These are phyloP conservation scores for Venturia canescens DNA, from an alignment of 1,140 invertebrate species.

Conservation along the genomic window DNA sequence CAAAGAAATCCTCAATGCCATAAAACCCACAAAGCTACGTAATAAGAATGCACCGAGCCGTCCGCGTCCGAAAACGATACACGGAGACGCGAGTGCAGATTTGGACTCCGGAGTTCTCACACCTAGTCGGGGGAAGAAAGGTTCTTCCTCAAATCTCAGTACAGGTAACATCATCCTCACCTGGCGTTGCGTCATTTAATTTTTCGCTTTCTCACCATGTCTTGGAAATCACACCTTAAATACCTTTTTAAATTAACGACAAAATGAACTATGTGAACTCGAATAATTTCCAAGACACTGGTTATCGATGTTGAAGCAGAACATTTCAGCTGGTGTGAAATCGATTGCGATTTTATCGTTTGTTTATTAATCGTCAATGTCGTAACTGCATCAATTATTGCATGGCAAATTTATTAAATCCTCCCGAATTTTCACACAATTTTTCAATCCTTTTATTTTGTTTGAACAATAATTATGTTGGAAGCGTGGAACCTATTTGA, in stretches of 20 bases:
- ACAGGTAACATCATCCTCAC: constrained; percentile 79
- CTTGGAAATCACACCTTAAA: constrained; percentile 34
- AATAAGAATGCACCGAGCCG: constrained; percentile 79
- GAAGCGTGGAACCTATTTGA: background rate
- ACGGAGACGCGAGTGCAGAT: constrained; percentile 88
- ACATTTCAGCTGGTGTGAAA: constrained; percentile 55
- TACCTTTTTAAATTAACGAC: background rate
- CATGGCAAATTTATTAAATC: constrained; percentile 64
- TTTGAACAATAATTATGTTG: constrained; percentile 49
- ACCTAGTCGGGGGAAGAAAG: constrained; percentile 86
- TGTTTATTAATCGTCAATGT: constrained; percentile 58
- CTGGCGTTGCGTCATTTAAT: constrained; percentile 25
- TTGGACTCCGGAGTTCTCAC: constrained; percentile 86
- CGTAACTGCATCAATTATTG: constrained; percentile 66
- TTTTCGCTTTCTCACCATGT: constrained; percentile 22
- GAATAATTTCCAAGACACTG: constrained; percentile 56
- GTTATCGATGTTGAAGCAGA: constrained; percentile 53
- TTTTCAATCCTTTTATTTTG: constrained; percentile 68
- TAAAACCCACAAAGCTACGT: constrained; percentile 81
- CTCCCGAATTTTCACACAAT: constrained; percentile 63
- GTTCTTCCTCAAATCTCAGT: constrained; percentile 87
- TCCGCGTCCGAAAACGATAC: constrained; percentile 91
- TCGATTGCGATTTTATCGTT: background rate
- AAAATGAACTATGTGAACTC: background rate
- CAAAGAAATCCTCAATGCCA: constrained; percentile 83